These are phyloP conservation scores for Zalophus californianus DNA, from an alignment of 2,797 vertebrate genomes.

Conservation along the genomic window DNA sequence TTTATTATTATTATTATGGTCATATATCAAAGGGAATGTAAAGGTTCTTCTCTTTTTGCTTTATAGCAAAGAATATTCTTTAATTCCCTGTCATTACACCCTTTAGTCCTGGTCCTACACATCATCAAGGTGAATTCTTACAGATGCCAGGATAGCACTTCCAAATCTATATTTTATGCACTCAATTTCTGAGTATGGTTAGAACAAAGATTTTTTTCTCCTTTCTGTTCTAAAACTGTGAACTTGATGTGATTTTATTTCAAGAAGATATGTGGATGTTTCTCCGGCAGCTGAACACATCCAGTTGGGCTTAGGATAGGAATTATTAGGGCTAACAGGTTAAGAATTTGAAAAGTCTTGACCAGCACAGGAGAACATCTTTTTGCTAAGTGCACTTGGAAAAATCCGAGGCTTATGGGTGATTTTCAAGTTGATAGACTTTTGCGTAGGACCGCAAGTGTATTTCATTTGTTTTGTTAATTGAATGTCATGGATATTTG, in stretches of 20 bases:
- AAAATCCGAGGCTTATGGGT: not conserved
- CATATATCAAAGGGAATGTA: slow-evolving; percentile 21
- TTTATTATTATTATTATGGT: not conserved
- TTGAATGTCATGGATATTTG: not conserved
- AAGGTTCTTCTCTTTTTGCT: not conserved
- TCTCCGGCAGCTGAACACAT: not conserved
- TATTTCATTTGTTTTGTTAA: not conserved
- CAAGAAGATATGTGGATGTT: not conserved
- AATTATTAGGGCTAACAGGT: not conserved
- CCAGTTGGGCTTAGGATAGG: not conserved
- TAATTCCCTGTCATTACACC: slow-evolving; percentile 2
- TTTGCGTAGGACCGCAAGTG: not conserved
- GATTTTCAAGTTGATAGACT: not conserved
- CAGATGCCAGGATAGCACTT: not conserved
- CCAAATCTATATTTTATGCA: not conserved
- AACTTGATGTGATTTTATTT: slow-evolving; percentile 5
- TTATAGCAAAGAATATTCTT: slow-evolving; percentile 23
- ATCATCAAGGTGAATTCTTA: slow-evolving; percentile 51
- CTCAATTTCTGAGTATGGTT: not conserved
- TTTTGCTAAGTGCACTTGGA: not conserved
- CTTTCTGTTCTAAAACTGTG: not conserved
- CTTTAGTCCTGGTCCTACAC: not conserved
- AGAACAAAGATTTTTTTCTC: not conserved
- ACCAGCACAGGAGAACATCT: not conserved
- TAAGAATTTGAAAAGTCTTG: not conserved